A percentile compares a stretch with the other conserved stretches of the same genome.
These are phyloP conservation scores for Ageneiosus marmoratus DNA, from an alignment of 2,113 vertebrate species.

Conservation along the genomic window DNA sequence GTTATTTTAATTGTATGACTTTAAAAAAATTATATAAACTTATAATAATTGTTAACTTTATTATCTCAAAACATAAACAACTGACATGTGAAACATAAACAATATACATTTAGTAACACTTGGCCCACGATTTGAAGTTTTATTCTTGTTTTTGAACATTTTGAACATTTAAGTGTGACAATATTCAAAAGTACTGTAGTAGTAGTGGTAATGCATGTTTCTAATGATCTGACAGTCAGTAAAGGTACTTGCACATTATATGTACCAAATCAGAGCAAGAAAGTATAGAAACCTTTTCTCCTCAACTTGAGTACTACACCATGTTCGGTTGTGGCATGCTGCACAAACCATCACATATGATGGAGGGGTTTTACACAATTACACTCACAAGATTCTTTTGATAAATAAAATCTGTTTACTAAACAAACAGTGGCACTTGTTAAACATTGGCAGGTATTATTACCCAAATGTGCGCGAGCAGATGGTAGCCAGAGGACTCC, in stretches of 20 bases:
- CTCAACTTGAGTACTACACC: neutral
- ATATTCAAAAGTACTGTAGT: neutral
- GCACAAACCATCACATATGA: neutral
- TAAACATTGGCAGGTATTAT: conserved; percentile 82
- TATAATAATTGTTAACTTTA: no score
- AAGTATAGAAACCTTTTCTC: neutral
- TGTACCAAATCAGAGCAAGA: neutral
- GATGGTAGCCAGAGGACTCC: conserved; percentile 84
- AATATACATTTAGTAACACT: no score
- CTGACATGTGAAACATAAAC: no score
- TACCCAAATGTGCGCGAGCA: conserved; percentile 96
- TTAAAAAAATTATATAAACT: no score
- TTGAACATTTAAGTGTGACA: neutral
- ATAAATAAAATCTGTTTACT: neutral
- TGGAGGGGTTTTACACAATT: neutral
- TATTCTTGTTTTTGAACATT: neutral
- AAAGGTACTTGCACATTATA: neutral
- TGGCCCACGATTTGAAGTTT: neutral
- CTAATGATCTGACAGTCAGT: neutral
- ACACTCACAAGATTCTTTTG: neutral
- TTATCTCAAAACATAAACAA: no score
- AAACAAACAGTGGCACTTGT: neutral
- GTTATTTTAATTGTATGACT: no score
- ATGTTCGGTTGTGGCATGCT: neutral
- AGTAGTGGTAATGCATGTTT: neutral